Conservation (phyloP, 2,888 invertebrate genomes). For the Cephalotes varians region DNA sequence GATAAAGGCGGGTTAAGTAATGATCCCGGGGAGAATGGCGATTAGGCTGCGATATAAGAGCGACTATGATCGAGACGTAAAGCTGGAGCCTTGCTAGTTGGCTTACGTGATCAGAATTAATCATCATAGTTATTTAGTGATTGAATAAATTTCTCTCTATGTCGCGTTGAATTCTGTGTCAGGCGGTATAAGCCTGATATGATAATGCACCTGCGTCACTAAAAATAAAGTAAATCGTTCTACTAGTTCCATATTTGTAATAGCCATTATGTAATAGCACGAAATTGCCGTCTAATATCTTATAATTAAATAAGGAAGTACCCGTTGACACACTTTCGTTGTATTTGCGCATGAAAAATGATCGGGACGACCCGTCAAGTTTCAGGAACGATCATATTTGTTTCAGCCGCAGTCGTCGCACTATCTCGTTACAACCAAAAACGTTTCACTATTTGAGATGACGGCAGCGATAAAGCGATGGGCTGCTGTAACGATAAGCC, state of each 20-base stretch:
- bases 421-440: slow-evolving; percentile 45
- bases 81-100: slow-evolving; percentile 37
- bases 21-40: slow-evolving; percentile 40
- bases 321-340: not conserved
- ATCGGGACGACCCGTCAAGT: slow-evolving; percentile 2
- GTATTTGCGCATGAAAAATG: not conserved
- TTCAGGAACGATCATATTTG: slow-evolving; percentile 36
- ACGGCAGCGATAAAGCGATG: slow-evolving; percentile 33
- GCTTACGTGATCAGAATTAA: slow-evolving; percentile 75
- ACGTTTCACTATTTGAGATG: slow-evolving; percentile 33
- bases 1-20: slow-evolving; percentile 42
- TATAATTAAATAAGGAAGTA: slow-evolving; percentile 1
- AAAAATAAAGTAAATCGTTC: slow-evolving; percentile 53
- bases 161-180: slow-evolving; percentile 61
- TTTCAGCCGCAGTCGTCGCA: slow-evolving; percentile 26
- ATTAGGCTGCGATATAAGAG: slow-evolving; percentile 42
- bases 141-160: slow-evolving; percentile 70
- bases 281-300: slow-evolving; percentile 6
- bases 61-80: slow-evolving; percentile 14
- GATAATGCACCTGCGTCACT: slow-evolving; percentile 64
- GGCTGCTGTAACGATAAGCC: slow-evolving; percentile 41
- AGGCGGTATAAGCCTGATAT: slow-evolving; percentile 20
- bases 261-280: not conserved
- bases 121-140: slow-evolving; percentile 75
- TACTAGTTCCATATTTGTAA: not conserved